Percentiles rank a stretch among this genome's conserved stretches.
phyloP scores from a whole-genome alignment of 1,140 invertebrate species.

The Laupala kohalensis region DNA sequence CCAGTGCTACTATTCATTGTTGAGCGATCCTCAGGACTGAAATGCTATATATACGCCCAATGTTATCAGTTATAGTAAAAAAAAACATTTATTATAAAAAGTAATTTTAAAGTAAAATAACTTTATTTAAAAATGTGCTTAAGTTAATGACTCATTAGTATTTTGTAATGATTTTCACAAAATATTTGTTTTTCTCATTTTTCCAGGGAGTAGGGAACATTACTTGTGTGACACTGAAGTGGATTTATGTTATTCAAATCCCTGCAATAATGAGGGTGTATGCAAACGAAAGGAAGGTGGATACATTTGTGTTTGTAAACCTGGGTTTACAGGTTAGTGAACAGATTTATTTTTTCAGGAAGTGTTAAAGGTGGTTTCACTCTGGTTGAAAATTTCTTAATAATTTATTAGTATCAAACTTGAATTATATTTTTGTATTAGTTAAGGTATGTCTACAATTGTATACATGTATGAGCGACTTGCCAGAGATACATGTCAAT shows the following conservation, averaged over 20 bases:
- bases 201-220: slow-evolving; percentile 67
- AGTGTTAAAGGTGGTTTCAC: not conserved
- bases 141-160: not conserved
- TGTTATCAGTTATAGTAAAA: too few relatives aligned
- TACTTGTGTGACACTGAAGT: slow-evolving; percentile 94
- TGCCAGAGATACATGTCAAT: too few relatives aligned
- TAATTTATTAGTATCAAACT: not conserved
- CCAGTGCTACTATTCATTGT: too few relatives aligned
- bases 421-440: too few relatives aligned
- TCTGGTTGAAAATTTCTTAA: not conserved
- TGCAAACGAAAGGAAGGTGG: slow-evolving; percentile 80
- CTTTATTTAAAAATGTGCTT: not conserved
- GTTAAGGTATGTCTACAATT: too few relatives aligned
- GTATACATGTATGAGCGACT: too few relatives aligned
- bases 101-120: not conserved
- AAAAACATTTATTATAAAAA: not conserved
- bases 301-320: slow-evolving; percentile 76
- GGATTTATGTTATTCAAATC: slow-evolving; percentile 92
- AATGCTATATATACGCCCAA: too few relatives aligned
- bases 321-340: slow-evolving; percentile 53
- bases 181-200: not conserved
- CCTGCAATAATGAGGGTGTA: slow-evolving; percentile 78
- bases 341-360: not conserved
- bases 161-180: not conserved
- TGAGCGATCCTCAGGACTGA: too few relatives aligned